phyloP scores from a whole-genome alignment of 2,888 invertebrate genomes.

The Xestia xanthographa region DNA sequence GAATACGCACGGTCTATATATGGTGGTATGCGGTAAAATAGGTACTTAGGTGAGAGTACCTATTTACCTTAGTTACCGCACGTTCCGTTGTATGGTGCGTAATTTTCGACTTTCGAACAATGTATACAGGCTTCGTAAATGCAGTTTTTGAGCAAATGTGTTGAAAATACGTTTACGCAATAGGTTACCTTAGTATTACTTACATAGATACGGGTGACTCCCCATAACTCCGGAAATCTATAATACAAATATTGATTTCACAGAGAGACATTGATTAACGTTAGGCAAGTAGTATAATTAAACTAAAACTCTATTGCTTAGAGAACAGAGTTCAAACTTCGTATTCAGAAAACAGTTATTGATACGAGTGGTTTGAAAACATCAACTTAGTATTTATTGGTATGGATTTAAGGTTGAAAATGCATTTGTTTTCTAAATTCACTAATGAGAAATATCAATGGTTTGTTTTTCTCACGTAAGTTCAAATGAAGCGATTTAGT shows the following conservation, averaged over 20 bases:
- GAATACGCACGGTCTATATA: too few relatives aligned
- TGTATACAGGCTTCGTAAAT: too few relatives aligned
- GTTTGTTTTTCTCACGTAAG: constrained; percentile 51
- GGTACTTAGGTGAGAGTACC: too few relatives aligned
- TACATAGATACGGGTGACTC: not conserved
- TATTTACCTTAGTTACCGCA: too few relatives aligned
- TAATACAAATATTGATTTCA: constrained; percentile 39
- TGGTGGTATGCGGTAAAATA: too few relatives aligned
- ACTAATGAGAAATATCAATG: constrained; percentile 34
- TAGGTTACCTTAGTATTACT: not conserved
- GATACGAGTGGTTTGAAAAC: not conserved
- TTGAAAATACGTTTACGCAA: not conserved
- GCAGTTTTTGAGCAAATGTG: too few relatives aligned
- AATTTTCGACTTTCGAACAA: too few relatives aligned
- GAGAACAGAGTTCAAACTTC: constrained; percentile 1
- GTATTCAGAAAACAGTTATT: not conserved
- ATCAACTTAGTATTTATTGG: not conserved
- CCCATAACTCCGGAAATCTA: constrained; percentile 18
- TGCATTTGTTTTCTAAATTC: not conserved
- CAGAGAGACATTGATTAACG: not conserved
- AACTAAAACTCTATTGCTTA: not conserved
- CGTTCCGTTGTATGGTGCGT: too few relatives aligned
- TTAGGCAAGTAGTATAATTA: not conserved
- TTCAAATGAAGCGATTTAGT: constrained; percentile 40
- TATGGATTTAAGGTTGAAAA: not conserved